phyloP scores from a whole-genome alignment of 2,113 vertebrate genomes.

The Echinops telfairi region DNA sequence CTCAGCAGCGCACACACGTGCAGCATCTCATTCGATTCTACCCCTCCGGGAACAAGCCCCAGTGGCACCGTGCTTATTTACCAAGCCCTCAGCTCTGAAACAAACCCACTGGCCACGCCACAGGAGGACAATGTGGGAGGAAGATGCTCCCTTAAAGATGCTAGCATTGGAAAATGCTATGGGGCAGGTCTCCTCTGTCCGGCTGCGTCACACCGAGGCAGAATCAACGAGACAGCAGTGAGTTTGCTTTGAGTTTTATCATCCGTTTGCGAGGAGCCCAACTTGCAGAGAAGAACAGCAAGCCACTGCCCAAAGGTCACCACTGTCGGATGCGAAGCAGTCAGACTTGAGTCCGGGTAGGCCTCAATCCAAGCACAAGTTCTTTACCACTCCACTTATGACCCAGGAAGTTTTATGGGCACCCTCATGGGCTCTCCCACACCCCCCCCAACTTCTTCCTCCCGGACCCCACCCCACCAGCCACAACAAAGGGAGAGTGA shows the following conservation, averaged over 20 bases:
- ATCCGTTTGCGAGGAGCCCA: neutral
- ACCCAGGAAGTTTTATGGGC: neutral
- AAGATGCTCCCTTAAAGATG: neutral
- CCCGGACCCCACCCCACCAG: neutral
- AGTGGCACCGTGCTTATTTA: neutral
- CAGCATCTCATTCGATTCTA: neutral
- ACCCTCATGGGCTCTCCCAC: neutral
- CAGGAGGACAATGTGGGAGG: neutral
- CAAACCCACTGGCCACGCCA: neutral
- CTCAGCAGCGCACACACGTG: neutral
- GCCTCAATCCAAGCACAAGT: neutral
- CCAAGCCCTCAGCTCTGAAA: neutral
- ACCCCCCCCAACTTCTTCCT: too few species aligned
- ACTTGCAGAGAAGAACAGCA: neutral
- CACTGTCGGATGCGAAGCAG: neutral
- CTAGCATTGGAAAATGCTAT: neutral
- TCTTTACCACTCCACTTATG: neutral
- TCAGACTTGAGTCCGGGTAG: neutral
- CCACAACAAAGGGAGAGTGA: neutral
- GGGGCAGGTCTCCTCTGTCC: neutral
- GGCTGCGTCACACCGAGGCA: neutral
- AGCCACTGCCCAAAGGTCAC: neutral
- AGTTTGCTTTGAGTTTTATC: neutral
- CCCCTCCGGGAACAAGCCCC: neutral
- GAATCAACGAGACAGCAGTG: neutral